Percentiles rank a stretch among this genome's conserved stretches.
These are phyloP conservation scores for Peribatodes rhomboidaria DNA, from an alignment of 2,888 invertebrate genomes.

Conservation along the genomic window DNA sequence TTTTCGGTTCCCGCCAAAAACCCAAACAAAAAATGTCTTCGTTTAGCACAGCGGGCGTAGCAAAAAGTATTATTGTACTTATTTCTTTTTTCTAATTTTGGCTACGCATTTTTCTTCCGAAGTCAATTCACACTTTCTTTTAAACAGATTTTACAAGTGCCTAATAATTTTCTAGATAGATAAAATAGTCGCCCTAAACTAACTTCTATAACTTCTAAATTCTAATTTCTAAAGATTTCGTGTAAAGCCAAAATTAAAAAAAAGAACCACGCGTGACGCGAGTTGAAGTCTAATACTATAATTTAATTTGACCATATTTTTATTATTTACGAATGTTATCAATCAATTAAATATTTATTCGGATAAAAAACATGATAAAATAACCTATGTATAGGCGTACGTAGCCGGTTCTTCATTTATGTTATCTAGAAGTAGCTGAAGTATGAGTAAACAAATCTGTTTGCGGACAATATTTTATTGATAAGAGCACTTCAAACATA, in stretches of 20 bases:
- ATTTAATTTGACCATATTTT: not conserved
- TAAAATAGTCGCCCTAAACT: not conserved
- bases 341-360: not conserved
- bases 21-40: no score
- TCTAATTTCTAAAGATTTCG: no score
- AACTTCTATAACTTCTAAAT: no score
- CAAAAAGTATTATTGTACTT: no score
- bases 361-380: not conserved
- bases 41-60: no score
- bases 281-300: not conserved
- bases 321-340: not conserved
- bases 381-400: no score
- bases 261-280: no score
- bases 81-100: not conserved
- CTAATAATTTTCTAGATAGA: not conserved
- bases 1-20: no score
- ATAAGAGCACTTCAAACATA: slow-evolving; percentile 19
- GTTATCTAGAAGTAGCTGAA: not conserved
- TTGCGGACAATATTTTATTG: slow-evolving; percentile 1
- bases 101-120: no score
- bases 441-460: slow-evolving; percentile 21
- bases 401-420: not conserved
- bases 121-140: no score
- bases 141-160: no score
- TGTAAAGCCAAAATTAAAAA: not conserved